Conservation (phyloP, 2,113 vertebrate genomes). For the Corythoichthys haematopterus region DNA sequence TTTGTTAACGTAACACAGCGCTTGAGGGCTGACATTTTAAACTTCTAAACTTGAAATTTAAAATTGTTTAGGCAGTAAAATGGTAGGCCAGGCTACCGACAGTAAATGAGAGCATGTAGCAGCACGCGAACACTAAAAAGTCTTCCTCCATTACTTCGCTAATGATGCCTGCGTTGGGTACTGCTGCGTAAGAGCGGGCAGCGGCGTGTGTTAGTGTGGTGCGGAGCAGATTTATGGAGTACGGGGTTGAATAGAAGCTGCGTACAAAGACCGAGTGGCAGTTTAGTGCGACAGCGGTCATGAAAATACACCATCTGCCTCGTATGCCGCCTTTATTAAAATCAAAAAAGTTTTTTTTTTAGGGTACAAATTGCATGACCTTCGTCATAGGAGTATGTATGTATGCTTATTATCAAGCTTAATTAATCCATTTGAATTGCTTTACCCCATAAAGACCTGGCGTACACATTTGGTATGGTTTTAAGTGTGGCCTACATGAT, state of each 20-base stretch:
- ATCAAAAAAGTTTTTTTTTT: too few relatives aligned
- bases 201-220: neutral
- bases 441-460: too few relatives aligned
- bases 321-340: neutral
- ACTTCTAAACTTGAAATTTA: too few relatives aligned
- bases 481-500: too few relatives aligned
- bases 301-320: neutral
- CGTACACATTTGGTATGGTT: too few relatives aligned
- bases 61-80: neutral
- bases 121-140: conserved; percentile 37
- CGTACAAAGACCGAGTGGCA: neutral
- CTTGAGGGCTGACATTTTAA: too few relatives aligned
- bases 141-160: conserved; percentile 65
- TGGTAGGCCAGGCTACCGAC: neutral
- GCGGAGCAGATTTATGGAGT: neutral
- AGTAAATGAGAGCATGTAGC: neutral
- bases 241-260: neutral
- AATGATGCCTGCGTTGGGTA: conserved; percentile 61
- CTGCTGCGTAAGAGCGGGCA: neutral
- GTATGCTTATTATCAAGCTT: too few relatives aligned
- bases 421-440: too few relatives aligned
- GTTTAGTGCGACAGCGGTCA: neutral
- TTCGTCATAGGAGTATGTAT: too few relatives aligned
- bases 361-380: too few relatives aligned
- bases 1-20: neutral